Base-by-base conservation (phyloP, 2,797 vertebrate genomes). In the Falco biarmicus region DNA sequence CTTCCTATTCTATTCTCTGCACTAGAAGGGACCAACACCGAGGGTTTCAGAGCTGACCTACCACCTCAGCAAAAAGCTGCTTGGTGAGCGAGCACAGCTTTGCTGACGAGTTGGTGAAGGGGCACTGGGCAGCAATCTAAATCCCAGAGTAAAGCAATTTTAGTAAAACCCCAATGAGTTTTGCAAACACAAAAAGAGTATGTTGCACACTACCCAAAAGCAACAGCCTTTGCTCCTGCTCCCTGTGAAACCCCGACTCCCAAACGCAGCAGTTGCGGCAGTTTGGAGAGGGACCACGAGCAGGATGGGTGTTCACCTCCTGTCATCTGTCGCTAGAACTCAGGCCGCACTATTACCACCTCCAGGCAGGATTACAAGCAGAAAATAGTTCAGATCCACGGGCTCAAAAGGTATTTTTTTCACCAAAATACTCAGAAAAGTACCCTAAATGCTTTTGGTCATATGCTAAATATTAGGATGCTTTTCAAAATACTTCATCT, bases 241-340 rank as follows among this genome's bases (percentile, higher is more conserved):
- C 26, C 25, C 39, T 1, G 8, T 15, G 69, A 71, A 78, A 64
- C 5, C 8, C 29, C 0, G 0, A 28, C 11, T 78, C 54, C 57
- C 83, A 77, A 48, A 59, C 0, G 13, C 71, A 60, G 56, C 0
- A 0, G 18, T 21, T 22, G 77, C 0, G 0, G 59, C 18, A 47
- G 13, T 21, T 41, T 2, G 5, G 34, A 70, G 60, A 48, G 20
- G 31, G 26, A 54, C 17, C 0, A 2, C 64, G 65, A 80, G 37
- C 31, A 84, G 65, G 50, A 69, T 0, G 0, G 48, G 25, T 6
- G 7, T 32, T 53, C 32, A 47, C 17, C 15, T 70, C 25, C 17
- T 41, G 66, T 64, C 29, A 34, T 50, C 37, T 37, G 3, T 24
- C 53, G 18, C 69, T 22, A 66, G 21, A 50, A 65, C 19, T 86